phyloP scores from a whole-genome alignment of 2,113 vertebrate genomes.

The Muntiacus muntjak region DNA sequence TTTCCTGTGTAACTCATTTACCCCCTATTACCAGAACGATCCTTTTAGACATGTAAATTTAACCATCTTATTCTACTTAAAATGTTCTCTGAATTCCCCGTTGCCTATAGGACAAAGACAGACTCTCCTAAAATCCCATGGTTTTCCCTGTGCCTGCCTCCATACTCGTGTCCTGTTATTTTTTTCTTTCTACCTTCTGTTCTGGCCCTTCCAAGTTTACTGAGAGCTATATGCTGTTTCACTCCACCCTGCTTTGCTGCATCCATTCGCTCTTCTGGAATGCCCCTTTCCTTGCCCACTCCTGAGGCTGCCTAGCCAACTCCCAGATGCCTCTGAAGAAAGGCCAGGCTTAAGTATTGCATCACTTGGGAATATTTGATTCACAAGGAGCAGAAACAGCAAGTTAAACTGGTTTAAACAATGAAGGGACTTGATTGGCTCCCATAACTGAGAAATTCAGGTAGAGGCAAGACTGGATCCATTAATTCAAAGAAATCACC shows the following conservation, averaged over 20 bases:
- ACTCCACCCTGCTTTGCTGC: background rate
- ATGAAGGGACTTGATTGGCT: background rate
- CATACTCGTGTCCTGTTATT: fast-evolving
- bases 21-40: background rate
- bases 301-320: background rate
- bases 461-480: background rate
- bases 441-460: background rate
- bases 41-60: background rate
- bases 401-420: slow-evolving; percentile 19
- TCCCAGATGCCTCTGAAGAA: background rate
- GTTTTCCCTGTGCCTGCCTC: background rate
- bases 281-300: background rate
- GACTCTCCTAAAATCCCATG: background rate
- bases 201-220: background rate
- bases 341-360: background rate
- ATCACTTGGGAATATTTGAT: slow-evolving; percentile 4
- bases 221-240: background rate
- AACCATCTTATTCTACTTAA: background rate
- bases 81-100: background rate
- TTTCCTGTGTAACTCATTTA: background rate
- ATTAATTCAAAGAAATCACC: background rate
- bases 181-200: background rate
- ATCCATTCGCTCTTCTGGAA: background rate
- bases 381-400: background rate
- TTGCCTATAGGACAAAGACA: background rate